Evolutionary conservation across 2,888 invertebrate genomes (phyloP), one percentile per base, ranked within the genome.

Genomic region (Lordiphosa fenestrarum): DNA sequence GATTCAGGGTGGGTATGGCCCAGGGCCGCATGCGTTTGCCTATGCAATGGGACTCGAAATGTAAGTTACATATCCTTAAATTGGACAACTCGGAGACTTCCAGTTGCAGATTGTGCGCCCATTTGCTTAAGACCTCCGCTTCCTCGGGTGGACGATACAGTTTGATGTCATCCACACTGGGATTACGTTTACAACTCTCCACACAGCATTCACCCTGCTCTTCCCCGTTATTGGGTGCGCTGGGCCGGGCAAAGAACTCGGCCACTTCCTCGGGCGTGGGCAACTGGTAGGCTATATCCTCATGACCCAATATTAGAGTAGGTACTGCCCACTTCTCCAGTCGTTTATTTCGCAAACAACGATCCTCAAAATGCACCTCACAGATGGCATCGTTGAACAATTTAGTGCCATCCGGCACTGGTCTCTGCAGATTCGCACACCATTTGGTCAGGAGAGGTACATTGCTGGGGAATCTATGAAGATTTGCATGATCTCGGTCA

Each of bases 161-260:
- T 51, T 87, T 86, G 0, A 87, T 80, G 53, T 87, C 88, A 41
- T 87, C 87, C 6, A 85, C 73, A 54, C 85, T 85, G 4, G 88
- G 88, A 74, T 87, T 85, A n/a, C 87, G 84, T 40, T 82, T 85
- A 21, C 87, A 87, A 4, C 74, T 76, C 3, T 71, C 66, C 10
- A 87, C 86, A 63, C 87, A 87, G 46, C 87, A 87, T 58, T 87
- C 88, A 10, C 87, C 87, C 44, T 85, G 86, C 38, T 86, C 87
- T 19, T 84, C 87, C 2, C 85, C 86, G 51, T 73, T 83, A 44
- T 87, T 88, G 2, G 85, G 84, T 0, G 73, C 81, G 44, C 64
- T 65, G 9, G 81, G 81, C 4, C 78, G 72, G 0, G 84, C 63
- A 53, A 81, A 86, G 38, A 83, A 71, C 53, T 87, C 87, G 12